A percentile compares a stretch with the other conserved stretches of the same genome.
Evolutionary conservation across 2,113 vertebrate genomes (phyloP).

Genomic region (Laticauda laticaudata): DNA sequence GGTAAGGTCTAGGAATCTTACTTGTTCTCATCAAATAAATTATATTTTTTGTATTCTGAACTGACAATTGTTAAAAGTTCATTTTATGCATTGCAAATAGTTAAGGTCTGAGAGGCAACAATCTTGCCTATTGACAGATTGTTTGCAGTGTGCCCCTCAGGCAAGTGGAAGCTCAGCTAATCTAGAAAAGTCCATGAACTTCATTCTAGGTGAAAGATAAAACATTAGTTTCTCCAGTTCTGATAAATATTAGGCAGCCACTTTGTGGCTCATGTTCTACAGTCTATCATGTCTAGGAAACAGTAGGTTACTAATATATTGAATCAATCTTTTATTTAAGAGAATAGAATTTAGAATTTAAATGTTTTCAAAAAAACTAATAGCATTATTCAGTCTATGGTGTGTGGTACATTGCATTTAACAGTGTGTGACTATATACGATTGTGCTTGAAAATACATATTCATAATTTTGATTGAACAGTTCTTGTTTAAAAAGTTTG

Average conservation of each 20-base stretch:
- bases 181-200: conserved; percentile 70
- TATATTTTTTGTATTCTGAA: conserved; percentile 22
- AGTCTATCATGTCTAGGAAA: conserved; percentile 45
- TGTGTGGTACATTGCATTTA: neutral
- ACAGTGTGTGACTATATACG: neutral
- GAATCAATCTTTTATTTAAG: neutral
- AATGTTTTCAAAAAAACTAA: neutral
- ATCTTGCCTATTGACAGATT: conserved; percentile 53
- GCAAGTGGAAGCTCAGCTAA: conserved; percentile 74
- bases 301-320: conserved; percentile 4
- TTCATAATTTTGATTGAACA: neutral
- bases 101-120: neutral
- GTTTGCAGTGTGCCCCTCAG: conserved; percentile 71
- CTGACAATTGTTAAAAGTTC: conserved; percentile 27
- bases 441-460: neutral
- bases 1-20: neutral
- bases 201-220: conserved; percentile 72
- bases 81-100: conserved; percentile 47
- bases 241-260: conserved; percentile 57
- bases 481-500: neutral
- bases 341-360: neutral
- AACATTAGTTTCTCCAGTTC: conserved; percentile 57
- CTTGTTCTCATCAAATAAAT: neutral
- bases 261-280: conserved; percentile 54
- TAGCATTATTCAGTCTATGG: neutral